Evolutionary conservation across 2,888 invertebrate genomes (phyloP).

Genomic region (Venusia cambrica): DNA sequence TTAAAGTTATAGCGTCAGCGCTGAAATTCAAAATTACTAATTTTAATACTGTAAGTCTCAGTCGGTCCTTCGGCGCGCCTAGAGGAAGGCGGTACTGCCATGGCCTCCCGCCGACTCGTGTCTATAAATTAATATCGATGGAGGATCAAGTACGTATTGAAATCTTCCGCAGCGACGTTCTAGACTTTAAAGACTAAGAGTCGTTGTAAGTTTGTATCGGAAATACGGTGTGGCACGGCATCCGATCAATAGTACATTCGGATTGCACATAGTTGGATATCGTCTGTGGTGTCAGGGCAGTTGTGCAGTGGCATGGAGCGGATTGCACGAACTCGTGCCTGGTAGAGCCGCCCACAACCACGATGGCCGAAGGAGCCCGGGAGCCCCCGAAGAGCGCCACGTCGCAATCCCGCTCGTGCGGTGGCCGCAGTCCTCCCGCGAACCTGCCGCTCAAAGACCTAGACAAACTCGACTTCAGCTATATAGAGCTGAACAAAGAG

Average conservation of each 20-base stretch:
- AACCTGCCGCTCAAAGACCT: constrained; percentile 59
- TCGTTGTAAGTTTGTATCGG: constrained; percentile 49
- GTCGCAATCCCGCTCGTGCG: constrained; percentile 43
- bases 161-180: constrained; percentile 40
- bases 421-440: constrained; percentile 55
- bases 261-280: constrained; percentile 61
- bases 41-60: constrained; percentile 77
- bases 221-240: constrained; percentile 58
- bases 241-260: constrained; percentile 68
- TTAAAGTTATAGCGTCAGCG: constrained; percentile 73
- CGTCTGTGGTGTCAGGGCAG: constrained; percentile 62
- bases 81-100: constrained; percentile 65
- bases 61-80: constrained; percentile 71
- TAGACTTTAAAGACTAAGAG: constrained; percentile 43
- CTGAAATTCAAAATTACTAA: constrained; percentile 78
- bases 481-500: constrained; percentile 76
- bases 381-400: constrained; percentile 57
- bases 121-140: constrained; percentile 54
- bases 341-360: no score
- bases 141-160: constrained; percentile 74
- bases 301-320: constrained; percentile 63
- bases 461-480: constrained; percentile 74
- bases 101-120: constrained; percentile 52
- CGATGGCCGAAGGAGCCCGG: constrained; percentile 51
- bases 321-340: constrained; percentile 55